Evolutionary conservation across 2,113 vertebrate species (phyloP).

Genomic region (Pedetes capensis): DNA sequence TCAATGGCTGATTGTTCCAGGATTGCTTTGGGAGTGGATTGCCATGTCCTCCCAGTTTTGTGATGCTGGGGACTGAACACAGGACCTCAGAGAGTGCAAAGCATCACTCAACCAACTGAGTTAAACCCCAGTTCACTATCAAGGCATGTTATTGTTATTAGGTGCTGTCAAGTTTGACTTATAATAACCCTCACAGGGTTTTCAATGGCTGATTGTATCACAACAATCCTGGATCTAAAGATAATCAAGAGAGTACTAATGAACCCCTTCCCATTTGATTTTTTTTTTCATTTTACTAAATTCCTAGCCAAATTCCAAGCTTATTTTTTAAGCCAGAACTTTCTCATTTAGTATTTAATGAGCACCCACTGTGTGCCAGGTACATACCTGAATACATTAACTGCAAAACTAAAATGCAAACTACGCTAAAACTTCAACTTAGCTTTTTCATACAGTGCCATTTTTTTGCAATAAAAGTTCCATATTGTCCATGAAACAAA

Average conservation of each 20-base stretch:
- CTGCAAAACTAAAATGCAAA: constrained; percentile 41
- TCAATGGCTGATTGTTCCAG: too few relatives aligned
- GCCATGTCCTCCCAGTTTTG: too few relatives aligned
- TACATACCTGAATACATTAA: constrained; percentile 59
- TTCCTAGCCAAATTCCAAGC: constrained; percentile 41
- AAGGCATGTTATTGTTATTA: too few relatives aligned
- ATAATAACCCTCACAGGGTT: too few relatives aligned
- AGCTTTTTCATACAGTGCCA: neutral
- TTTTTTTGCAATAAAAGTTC: constrained; percentile 18
- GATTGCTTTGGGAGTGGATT: too few relatives aligned
- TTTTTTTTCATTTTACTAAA: neutral
- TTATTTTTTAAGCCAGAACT: constrained; percentile 35
- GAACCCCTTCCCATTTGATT: neutral
- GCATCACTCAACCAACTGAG: too few relatives aligned
- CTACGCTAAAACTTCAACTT: constrained; percentile 19
- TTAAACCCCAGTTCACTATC: too few relatives aligned
- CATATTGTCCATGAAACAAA: neutral
- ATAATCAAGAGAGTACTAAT: neutral
- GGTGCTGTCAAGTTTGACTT: too few relatives aligned
- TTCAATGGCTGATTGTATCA: too few relatives aligned
- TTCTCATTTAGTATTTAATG: constrained; percentile 59
- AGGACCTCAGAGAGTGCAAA: too few relatives aligned
- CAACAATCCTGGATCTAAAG: neutral
- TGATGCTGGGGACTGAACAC: too few relatives aligned
- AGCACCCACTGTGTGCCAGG: constrained; percentile 17